Evolutionary conservation across 2,113 vertebrate species (phyloP).

Genomic region (Tichodroma muraria): DNA sequence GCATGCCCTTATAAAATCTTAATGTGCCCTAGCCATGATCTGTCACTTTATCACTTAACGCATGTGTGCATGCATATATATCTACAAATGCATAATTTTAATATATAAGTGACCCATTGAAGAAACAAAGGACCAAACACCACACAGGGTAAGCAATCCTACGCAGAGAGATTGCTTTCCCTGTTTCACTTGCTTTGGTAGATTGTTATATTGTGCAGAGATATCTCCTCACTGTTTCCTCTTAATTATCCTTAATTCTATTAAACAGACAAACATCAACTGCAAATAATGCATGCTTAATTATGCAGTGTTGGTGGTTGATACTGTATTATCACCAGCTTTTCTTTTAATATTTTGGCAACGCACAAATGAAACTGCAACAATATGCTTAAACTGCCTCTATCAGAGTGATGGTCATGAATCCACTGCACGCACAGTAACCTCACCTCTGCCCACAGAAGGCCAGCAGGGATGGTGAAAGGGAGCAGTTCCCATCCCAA

Average conservation of each 20-base stretch:
- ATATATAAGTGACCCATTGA: not conserved
- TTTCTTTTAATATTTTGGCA: slow-evolving; percentile 58
- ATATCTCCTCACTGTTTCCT: slow-evolving; percentile 10
- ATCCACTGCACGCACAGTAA: not conserved
- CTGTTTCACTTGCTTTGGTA: not conserved
- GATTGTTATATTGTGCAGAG: not conserved
- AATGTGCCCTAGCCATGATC: not conserved
- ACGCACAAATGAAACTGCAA: not conserved
- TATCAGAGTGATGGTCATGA: not conserved
- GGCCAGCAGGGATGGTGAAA: not conserved
- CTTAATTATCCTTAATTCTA: slow-evolving; percentile 53
- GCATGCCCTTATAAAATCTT: not conserved
- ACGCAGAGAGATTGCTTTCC: not conserved
- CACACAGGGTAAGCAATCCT: not conserved
- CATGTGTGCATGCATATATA: too few relatives aligned
- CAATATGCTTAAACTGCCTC: not conserved
- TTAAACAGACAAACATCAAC: slow-evolving; percentile 45
- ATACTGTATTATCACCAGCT: slow-evolving; percentile 40
- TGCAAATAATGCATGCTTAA: slow-evolving; percentile 43
- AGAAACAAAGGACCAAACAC: not conserved
- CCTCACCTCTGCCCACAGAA: not conserved
- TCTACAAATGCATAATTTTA: not conserved
- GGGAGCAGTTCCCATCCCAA: not conserved
- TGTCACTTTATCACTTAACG: not conserved
- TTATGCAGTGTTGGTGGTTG: slow-evolving; percentile 50